Evolutionary conservation across 1,140 invertebrate genomes (phyloP).

Genomic region (Piezodorus guildinii): DNA sequence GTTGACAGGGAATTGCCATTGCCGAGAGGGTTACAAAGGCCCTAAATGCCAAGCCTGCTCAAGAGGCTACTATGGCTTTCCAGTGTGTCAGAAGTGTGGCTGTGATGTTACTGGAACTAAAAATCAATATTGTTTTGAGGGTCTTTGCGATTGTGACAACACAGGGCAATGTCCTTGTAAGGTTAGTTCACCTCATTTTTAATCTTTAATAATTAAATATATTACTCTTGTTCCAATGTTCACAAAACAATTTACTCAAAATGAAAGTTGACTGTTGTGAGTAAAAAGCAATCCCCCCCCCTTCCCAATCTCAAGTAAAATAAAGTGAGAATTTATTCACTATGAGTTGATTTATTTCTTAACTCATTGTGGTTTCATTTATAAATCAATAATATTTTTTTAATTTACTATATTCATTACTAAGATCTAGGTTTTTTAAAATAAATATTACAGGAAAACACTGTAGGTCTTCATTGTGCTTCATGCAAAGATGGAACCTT

Average conservation of each 20-base stretch:
- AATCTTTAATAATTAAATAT: too few species aligned
- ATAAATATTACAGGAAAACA: constrained; percentile 47
- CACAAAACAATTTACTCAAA: too few species aligned
- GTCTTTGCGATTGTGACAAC: constrained; percentile 60
- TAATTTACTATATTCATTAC: too few species aligned
- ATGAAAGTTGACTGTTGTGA: too few species aligned
- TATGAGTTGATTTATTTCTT: too few species aligned
- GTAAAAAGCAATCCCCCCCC: too few species aligned
- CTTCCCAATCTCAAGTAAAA: too few species aligned
- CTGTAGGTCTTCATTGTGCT: constrained; percentile 69
- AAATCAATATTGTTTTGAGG: constrained; percentile 43
- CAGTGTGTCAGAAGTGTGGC: constrained; percentile 69
- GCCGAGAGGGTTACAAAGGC: constrained; percentile 68
- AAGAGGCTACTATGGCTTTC: constrained; percentile 79
- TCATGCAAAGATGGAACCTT: constrained; percentile 74
- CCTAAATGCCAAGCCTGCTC: constrained; percentile 68
- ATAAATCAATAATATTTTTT: too few species aligned
- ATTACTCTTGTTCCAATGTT: too few species aligned
- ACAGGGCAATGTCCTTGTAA: constrained; percentile 80
- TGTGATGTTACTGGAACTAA: constrained; percentile 61
- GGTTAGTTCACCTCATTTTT: constrained; percentile 34
- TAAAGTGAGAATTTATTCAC: too few species aligned
- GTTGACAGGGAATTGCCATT: constrained; percentile 65
- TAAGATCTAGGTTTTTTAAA: too few species aligned
- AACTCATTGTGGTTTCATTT: too few species aligned